Conservation (phyloP, 1,140 invertebrate genomes). For the Epicauta chinensis region DNA sequence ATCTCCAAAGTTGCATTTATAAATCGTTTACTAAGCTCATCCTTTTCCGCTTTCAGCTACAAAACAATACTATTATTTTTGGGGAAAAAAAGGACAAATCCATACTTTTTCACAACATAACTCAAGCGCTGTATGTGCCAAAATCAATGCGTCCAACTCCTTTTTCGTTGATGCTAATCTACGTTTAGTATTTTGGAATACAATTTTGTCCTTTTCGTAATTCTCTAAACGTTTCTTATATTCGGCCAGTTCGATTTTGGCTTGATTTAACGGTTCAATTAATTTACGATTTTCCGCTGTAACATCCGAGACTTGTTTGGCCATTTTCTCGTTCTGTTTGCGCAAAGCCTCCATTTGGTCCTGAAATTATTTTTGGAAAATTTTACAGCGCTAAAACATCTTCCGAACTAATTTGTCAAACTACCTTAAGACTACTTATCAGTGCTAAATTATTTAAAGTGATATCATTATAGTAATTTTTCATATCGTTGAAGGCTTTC, state of each 20-base stretch:
- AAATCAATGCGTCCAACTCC: conserved; percentile 66
- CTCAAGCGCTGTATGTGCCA: conserved; percentile 69
- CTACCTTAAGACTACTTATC: too few relatives aligned
- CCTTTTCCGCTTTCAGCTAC: conserved; percentile 64
- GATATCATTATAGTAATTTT: too few relatives aligned
- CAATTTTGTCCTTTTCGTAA: conserved; percentile 67
- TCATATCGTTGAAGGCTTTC: too few relatives aligned
- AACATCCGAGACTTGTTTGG: conserved; percentile 57
- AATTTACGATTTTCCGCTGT: conserved; percentile 67
- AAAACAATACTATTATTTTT: conserved; percentile 16
- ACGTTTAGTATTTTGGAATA: conserved; percentile 58
- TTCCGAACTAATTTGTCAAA: too few relatives aligned
- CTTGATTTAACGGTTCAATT: conserved; percentile 61
- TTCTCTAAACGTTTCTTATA: conserved; percentile 66
- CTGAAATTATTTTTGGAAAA: too few relatives aligned
- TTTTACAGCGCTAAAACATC: too few relatives aligned
- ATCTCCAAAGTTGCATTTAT: conserved; percentile 75
- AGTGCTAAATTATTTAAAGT: too few relatives aligned
- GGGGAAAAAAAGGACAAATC: conserved; percentile 6
- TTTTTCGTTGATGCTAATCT: conserved; percentile 53
- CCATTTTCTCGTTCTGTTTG: conserved; percentile 71
- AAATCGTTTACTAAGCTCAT: conserved; percentile 73
- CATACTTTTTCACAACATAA: conserved; percentile 70
- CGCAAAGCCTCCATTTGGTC: conserved; percentile 81
- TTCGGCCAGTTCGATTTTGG: conserved; percentile 59